These are phyloP conservation scores for Melopsittacus undulatus DNA, from an alignment of 2,797 vertebrate genomes.

Conservation along the genomic window DNA sequence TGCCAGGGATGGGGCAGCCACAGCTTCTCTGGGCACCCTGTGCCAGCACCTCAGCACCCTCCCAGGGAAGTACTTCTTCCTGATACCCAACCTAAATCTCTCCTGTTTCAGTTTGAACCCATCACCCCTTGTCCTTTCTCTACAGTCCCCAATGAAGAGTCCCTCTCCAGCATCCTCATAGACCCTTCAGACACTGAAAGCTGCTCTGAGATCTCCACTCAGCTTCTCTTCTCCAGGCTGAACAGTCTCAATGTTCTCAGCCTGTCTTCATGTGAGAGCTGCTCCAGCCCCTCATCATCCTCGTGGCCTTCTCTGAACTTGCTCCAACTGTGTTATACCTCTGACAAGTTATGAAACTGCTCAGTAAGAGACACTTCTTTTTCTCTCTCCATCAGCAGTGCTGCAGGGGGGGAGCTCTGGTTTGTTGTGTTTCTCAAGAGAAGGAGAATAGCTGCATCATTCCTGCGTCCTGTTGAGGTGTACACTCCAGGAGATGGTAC, in stretches of 20 bases:
- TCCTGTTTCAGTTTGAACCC: neutral
- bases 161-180: neutral
- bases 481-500: neutral
- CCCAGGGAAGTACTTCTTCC: neutral
- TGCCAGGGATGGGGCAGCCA: neutral
- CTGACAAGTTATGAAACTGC: neutral
- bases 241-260: neutral
- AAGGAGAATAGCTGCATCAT: rapidly evolving
- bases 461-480: neutral
- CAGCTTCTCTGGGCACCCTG: neutral
- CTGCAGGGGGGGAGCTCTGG: too few species aligned
- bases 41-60: neutral
- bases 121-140: neutral
- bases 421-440: neutral
- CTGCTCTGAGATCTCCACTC: neutral
- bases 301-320: neutral
- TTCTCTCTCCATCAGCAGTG: neutral
- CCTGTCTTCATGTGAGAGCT: neutral
- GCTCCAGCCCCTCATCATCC: neutral
- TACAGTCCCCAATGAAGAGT: neutral
- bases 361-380: neutral
- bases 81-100: neutral
- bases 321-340: neutral
- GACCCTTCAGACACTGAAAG: neutral
- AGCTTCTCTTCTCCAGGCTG: neutral